phyloP scores from a whole-genome alignment of 2,797 vertebrate genomes.

The Dendrocincla tyrannina region DNA sequence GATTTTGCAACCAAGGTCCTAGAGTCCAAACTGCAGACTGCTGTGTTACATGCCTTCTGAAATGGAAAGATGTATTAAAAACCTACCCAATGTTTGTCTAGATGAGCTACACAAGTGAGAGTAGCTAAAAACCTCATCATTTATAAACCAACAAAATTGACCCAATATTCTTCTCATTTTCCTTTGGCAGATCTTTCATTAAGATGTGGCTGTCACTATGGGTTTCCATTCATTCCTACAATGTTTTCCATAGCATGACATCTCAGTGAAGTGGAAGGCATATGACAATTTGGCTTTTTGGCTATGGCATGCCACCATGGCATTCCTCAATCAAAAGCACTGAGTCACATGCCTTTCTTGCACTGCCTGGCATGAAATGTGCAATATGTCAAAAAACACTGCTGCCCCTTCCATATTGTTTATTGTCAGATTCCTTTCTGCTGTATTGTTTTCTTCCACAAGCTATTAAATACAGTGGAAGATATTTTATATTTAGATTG shows the following conservation, averaged over 20 bases:
- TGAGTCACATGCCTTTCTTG: slow-evolving; percentile 17
- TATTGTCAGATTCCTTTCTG: background rate
- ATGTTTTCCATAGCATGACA: slow-evolving; percentile 53
- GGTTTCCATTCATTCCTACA: slow-evolving; percentile 57
- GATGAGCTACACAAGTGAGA: background rate
- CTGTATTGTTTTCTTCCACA: slow-evolving; percentile 36
- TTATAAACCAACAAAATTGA: background rate
- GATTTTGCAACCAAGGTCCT: background rate
- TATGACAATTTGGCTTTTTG: slow-evolving; percentile 69
- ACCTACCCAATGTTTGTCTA: background rate
- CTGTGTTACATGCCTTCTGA: background rate
- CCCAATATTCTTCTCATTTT: slow-evolving; percentile 7
- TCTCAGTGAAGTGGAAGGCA: slow-evolving; percentile 40
- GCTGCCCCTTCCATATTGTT: background rate
- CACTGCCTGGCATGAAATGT: slow-evolving; percentile 31
- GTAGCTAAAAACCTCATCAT: background rate
- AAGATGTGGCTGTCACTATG: background rate
- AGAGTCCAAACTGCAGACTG: background rate
- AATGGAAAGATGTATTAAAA: background rate
- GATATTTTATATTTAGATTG: slow-evolving; percentile 39
- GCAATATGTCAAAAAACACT: background rate
- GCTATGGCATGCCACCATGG: slow-evolving; percentile 55
- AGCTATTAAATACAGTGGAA: slow-evolving; percentile 14
- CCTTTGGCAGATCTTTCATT: slow-evolving; percentile 23
- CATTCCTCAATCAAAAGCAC: slow-evolving; percentile 60